These are phyloP conservation scores for Malacoraja senta DNA, from an alignment of 2,797 vertebrate species.

Conservation along the genomic window DNA sequence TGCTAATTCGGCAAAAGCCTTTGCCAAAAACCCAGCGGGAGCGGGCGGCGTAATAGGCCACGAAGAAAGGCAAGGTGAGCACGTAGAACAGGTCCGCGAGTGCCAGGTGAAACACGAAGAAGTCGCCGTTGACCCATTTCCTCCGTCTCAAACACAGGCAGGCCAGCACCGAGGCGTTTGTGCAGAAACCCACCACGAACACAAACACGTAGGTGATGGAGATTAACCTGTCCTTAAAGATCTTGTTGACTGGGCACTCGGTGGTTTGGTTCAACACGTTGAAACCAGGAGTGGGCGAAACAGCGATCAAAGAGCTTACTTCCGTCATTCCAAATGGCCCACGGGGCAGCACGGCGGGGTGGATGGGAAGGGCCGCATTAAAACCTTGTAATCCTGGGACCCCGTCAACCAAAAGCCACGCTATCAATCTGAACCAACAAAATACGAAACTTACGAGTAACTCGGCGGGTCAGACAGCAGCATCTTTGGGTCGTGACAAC, in stretches of 20 bases:
- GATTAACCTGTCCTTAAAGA: conserved; percentile 57
- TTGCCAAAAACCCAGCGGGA: conserved; percentile 61
- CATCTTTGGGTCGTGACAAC: too few species aligned
- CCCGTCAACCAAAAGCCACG: not conserved
- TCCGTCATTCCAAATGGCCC: not conserved
- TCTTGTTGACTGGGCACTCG: conserved; percentile 44
- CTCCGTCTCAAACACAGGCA: conserved; percentile 52
- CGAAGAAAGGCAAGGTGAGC: conserved; percentile 65
- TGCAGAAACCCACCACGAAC: conserved; percentile 55
- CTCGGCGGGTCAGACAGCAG: too few species aligned
- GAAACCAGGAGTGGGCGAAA: not conserved
- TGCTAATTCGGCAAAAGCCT: conserved; percentile 60
- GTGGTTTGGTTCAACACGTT: not conserved
- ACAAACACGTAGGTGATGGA: conserved; percentile 57
- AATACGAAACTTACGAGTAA: too few species aligned
- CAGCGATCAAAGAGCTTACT: not conserved
- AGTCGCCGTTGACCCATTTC: conserved; percentile 51
- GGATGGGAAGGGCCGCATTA: too few species aligned
- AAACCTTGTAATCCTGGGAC: not conserved
- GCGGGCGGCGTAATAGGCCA: conserved; percentile 58
- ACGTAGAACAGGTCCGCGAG: conserved; percentile 68
- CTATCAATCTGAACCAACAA: too few species aligned
- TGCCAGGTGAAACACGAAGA: conserved; percentile 66
- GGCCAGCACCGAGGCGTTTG: conserved; percentile 63
- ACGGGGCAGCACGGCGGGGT: not conserved